Conservation (phyloP, 2,888 invertebrate species). For the Protula sp. region DNA sequence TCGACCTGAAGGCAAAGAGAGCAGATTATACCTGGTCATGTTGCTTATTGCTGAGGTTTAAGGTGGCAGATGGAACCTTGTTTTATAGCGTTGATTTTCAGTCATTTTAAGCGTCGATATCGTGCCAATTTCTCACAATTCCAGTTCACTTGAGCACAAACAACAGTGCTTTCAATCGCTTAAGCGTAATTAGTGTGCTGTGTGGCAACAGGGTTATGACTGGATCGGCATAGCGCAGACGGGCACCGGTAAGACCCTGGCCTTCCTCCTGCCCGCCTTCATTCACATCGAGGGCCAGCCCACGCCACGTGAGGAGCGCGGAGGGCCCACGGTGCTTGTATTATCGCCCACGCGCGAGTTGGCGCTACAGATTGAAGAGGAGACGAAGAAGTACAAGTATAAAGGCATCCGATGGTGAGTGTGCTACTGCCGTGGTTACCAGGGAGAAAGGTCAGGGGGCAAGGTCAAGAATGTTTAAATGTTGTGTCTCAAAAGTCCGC, state of each 20-base stretch:
- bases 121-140: too few species aligned
- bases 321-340: conserved; percentile 79
- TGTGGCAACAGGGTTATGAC: conserved; percentile 82
- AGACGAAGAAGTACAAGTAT: conserved; percentile 83
- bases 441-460: conserved; percentile 74
- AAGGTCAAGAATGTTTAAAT: too few species aligned
- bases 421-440: conserved; percentile 73
- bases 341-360: conserved; percentile 90
- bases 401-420: conserved; percentile 70
- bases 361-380: conserved; percentile 86
- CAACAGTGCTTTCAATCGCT: too few species aligned
- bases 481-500: too few species aligned
- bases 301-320: conserved; percentile 65
- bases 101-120: too few species aligned
- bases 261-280: conserved; percentile 85
- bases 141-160: too few species aligned
- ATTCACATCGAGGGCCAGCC: conserved; percentile 85
- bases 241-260: conserved; percentile 80
- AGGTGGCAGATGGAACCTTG: too few species aligned
- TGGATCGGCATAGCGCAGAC: conserved; percentile 88
- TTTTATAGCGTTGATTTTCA: too few species aligned
- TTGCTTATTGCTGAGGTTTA: too few species aligned
- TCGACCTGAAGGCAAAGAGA: too few species aligned
- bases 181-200: too few species aligned
- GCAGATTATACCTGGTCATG: too few species aligned